Conservation (phyloP, 2,888 invertebrate genomes). For the Sipha maydis region DNA sequence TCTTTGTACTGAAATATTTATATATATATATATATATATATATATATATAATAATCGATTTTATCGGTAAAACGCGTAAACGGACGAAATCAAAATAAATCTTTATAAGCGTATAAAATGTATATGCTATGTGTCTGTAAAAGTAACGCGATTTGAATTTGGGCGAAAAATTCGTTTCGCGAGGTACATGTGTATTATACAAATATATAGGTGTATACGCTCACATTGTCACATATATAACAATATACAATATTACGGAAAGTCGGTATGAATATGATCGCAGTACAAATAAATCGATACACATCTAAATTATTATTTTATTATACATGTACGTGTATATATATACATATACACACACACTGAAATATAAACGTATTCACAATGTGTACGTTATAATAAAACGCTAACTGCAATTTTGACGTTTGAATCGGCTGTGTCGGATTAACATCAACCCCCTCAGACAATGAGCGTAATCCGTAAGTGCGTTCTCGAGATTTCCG, state of each 20-base stretch:
- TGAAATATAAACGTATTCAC: neutral
- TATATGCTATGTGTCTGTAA: neutral
- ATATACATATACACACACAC: no score
- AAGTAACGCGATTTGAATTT: neutral
- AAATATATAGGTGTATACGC: neutral
- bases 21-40: neutral
- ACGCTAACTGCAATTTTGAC: conserved; percentile 47
- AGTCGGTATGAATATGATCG: neutral
- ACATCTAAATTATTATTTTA: conserved; percentile 22
- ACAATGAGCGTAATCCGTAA: conserved; percentile 55
- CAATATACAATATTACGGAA: neutral
- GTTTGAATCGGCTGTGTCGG: conserved; percentile 57
- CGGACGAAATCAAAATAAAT: conserved; percentile 14
- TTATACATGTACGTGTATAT: neutral
- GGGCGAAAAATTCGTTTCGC: conserved; percentile 39
- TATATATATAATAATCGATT: conserved; percentile 8
- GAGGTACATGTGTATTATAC: neutral
- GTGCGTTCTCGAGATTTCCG: conserved; percentile 57
- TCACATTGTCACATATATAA: neutral
- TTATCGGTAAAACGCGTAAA: conserved; percentile 26
- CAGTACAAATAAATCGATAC: conserved; percentile 25
- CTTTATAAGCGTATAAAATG: neutral
- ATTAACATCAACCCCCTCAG: conserved; percentile 55
- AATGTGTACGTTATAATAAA: conserved; percentile 21
- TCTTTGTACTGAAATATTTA: neutral